phyloP scores from a whole-genome alignment of 2,113 vertebrate genomes.

The Romanogobio albipinnatus region DNA sequence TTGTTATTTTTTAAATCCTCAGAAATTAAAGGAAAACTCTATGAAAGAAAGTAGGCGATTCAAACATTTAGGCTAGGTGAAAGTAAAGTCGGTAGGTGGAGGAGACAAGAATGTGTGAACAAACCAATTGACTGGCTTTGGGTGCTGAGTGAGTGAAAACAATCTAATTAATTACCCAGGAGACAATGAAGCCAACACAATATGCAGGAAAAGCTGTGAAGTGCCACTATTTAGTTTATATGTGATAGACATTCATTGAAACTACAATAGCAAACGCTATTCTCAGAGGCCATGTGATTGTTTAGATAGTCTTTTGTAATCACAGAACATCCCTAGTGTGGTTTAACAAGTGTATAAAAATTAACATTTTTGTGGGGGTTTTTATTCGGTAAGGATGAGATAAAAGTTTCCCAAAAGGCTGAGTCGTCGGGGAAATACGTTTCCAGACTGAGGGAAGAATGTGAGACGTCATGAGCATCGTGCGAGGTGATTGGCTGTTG shows the following conservation, averaged over 20 bases:
- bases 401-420: slow-evolving; percentile 40
- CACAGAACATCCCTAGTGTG: background rate
- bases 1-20: background rate
- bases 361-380: background rate
- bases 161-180: background rate
- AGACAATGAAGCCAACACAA: background rate
- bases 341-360: background rate
- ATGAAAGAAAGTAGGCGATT: background rate
- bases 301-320: background rate
- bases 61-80: background rate
- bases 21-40: background rate
- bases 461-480: slow-evolving; percentile 24
- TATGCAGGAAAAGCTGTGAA: background rate
- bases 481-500: slow-evolving; percentile 72
- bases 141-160: background rate
- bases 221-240: background rate
- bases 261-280: background rate
- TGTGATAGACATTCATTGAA: background rate
- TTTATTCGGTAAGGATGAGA: background rate
- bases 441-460: background rate
- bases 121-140: background rate
- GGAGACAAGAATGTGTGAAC: background rate
- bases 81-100: background rate
- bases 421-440: slow-evolving; percentile 15
- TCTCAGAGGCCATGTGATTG: background rate